Evolutionary conservation across 2,113 vertebrate genomes (phyloP).

Genomic region (Myotis davidii): DNA sequence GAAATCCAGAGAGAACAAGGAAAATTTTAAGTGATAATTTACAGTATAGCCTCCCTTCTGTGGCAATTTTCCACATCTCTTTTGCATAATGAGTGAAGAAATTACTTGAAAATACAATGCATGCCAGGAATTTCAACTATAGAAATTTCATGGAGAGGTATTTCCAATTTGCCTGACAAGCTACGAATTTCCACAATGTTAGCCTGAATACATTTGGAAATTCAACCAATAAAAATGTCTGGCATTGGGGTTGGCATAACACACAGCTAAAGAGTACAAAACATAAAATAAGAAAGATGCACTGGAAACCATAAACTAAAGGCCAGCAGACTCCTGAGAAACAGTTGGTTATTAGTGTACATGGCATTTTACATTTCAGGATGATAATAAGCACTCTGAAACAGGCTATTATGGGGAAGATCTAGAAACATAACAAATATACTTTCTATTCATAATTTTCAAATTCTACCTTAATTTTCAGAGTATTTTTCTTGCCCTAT

Average conservation of each 20-base stretch:
- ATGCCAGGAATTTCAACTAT: neutral
- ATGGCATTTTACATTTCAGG: neutral
- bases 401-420: neutral
- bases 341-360: neutral
- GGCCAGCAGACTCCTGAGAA: neutral
- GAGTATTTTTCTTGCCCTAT: neutral
- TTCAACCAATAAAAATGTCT: constrained; percentile 38
- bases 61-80: constrained; percentile 31
- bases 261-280: neutral
- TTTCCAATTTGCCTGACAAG: neutral
- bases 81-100: neutral
- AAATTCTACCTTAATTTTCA: neutral
- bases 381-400: neutral
- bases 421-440: neutral
- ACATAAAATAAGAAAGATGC: neutral
- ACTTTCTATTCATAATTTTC: constrained; percentile 15
- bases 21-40: neutral
- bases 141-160: neutral
- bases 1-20: neutral
- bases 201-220: constrained; percentile 49
- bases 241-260: neutral
- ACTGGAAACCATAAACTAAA: neutral
- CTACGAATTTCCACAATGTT: constrained; percentile 1
- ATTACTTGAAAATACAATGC: neutral
- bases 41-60: neutral